Evolutionary conservation across 2,888 invertebrate species (phyloP), one percentile per base, ranked within the genome.

Genomic region (Synergus laeviventris): DNA sequence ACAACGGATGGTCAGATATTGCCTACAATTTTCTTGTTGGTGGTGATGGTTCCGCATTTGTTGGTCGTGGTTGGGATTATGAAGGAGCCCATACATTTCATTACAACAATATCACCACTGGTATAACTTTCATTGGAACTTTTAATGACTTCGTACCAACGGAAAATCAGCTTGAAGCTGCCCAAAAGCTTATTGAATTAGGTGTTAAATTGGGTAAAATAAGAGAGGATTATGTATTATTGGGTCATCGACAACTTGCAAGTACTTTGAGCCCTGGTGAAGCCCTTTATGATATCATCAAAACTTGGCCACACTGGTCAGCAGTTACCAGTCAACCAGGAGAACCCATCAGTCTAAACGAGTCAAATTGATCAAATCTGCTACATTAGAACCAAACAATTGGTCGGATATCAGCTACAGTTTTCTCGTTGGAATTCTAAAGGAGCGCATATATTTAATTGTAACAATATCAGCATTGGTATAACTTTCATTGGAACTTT

Each of bases 21-120:
- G 82, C 75, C 0, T 96, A 95, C 88, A 97, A 95, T 87, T 97
- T 96, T 84, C 90, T 97, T 2, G 93, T 97, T 2, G 96, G 96
- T 0, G 96, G 96, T 5, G 96, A 96, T 86, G 96, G 96, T 0
- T 92, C 93, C 11, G 94, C 94, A 0, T 96, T 96, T 87, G 93
- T 93, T 81, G 96, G 95, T 0, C 93, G 96, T 5, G 95, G 95
- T 1, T 97, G 96, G 96, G 93, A 94, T 81, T 89, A 91, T 78
- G 91, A 93, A 61, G 96, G 96, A 0, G 94, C 96, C 0, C 96
- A 96, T 85, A 93, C 95, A 0, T 92, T 92, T 60, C 87, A 94
- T 61, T 95, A 93, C 86, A 96, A 96, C 87, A 89, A 89, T 16
- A 92, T 90, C 74, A 95, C n/a, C n/a, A n/a, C n/a, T 42, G 95